Base-by-base conservation (phyloP, 2,888 invertebrate genomes). In the Neelides folsomi region DNA sequence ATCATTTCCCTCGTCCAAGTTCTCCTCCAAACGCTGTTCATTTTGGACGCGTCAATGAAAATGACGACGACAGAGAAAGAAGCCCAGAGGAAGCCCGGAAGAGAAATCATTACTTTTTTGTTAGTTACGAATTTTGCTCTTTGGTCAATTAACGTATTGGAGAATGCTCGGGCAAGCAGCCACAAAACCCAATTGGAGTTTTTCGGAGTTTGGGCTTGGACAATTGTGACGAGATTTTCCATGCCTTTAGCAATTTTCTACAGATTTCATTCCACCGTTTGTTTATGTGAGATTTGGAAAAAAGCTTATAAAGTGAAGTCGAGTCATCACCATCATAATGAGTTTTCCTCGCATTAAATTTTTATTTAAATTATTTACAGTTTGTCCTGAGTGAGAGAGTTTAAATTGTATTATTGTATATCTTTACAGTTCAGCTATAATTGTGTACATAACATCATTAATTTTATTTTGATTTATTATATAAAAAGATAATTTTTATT, bases 251-350 rank as follows among this genome's bases (percentile, higher is more conserved):
- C 71, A 9, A 73, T 74, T 39, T 73, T 73, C 61, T 74, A 71
- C 60, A 77, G 92, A 55, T 93, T 93, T 72, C 93, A 93, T 69
- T 90, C 90, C 42, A 90, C 93, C 0, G 92, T 94, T 1, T 93
- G 93, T 68, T 75, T 94, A 53, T 92, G 92, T 70, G 93, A 93
- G 72, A 89, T 94, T 66, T 94, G 93, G 94, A 93, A 93, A 72
- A 77, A 86, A 63, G 89, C 92, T 7, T 94, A 93, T 71, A 93
- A 93, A 73, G 83, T 86, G 68, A 88, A 88, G 68, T 84, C 85
- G 1, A 80, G 84, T 67, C 84, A 83, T 67, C 27, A 27, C 7
- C 27, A 27, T 67, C 27, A 27, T 27, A 3, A 27, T 5, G 27
- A 27, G 7, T 27, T 27, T 27, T 7, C 27, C 7, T 27, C 27